Evolutionary conservation across 2,113 vertebrate genomes (phyloP), one percentile per base, ranked within the genome.

Genomic region (Phoenicopterus ruber): DNA sequence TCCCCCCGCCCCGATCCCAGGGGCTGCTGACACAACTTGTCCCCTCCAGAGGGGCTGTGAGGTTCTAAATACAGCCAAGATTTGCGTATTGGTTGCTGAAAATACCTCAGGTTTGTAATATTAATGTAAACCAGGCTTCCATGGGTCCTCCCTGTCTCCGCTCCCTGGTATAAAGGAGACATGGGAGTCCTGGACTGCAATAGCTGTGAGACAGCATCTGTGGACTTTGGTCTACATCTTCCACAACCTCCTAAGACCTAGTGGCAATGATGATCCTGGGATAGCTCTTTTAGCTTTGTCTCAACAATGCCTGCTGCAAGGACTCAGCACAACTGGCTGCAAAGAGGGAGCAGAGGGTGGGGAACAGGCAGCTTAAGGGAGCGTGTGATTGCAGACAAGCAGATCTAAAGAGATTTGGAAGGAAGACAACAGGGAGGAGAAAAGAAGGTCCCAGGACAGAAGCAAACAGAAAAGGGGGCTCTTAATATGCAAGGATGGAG

Each of bases 11-110:
- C 10, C 36, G 28, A 82, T 47, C 26, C 7, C 28, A 97, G 55
- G 29, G 78, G 77, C 66, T 94, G 86, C 88, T 95, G 81, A 94
- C 69, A 96, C 32, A 80, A 82, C 76, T 92, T 77, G 17, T 93
- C 42, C 73, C 69, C 67, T 82, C 36, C 46, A 84, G 69, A 63
- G 66, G 24, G n/a, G 36, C 47, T 89, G 19, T 49, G 44, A 87
- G 59, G 21, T 22, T 93, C 32, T 81, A 80, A 94, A 52, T 52
- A 73, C 50, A 62, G 80, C 29, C n/a, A 74, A 59, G 46, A 91
- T 18, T 57, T 69, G 52, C 44, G 36, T 46, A 61, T 15, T 38
- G 2, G 36, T 76, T 69, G 54, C 72, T 85, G 70, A 89, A 94
- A 82, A 82, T 61, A 78, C 46, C 31, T 82, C 82, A 50, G 47